A percentile compares a stretch with the other conserved stretches of the same genome.
These are phyloP conservation scores for Megathymus violae DNA, from an alignment of 1,140 invertebrate genomes.

Conservation along the genomic window DNA sequence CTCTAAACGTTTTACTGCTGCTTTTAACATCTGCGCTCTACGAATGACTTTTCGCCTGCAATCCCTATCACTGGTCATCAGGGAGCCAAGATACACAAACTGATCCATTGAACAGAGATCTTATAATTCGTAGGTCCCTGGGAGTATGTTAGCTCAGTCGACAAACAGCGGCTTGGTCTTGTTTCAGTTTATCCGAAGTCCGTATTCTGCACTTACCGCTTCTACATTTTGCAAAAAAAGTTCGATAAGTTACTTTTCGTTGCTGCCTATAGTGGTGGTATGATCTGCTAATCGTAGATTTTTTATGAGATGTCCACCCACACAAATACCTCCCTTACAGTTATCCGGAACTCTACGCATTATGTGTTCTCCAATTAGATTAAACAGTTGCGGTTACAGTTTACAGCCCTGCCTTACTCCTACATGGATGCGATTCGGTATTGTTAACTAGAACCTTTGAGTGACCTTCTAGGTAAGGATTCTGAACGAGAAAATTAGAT, in stretches of 20 bases:
- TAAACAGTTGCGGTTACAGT: not conserved
- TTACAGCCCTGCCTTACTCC: not conserved
- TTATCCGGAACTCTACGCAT: not conserved
- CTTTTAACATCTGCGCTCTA: not conserved
- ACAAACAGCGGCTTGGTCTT: no score
- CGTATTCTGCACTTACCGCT: no score
- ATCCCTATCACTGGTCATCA: not conserved
- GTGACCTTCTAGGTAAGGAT: no score
- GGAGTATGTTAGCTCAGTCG: no score
- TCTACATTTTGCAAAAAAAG: not conserved
- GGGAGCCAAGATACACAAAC: not conserved
- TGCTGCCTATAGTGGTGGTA: not conserved
- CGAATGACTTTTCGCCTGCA: not conserved
- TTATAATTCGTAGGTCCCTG: no score
- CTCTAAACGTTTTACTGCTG: not conserved
- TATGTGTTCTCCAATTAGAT: slow-evolving; percentile 3
- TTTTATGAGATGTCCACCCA: not conserved
- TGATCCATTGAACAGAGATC: not conserved
- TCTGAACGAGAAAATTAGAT: no score
- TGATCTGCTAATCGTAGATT: slow-evolving; percentile 3
- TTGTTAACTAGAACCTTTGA: no score
- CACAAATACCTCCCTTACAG: not conserved
- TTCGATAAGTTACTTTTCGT: not conserved
- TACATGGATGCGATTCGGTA: not conserved
- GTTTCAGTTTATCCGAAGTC: no score